Percentiles rank a stretch among this genome's conserved stretches.
Evolutionary conservation across 2,797 vertebrate species (phyloP).

Genomic region (Kryptolebias ocellatus): DNA sequence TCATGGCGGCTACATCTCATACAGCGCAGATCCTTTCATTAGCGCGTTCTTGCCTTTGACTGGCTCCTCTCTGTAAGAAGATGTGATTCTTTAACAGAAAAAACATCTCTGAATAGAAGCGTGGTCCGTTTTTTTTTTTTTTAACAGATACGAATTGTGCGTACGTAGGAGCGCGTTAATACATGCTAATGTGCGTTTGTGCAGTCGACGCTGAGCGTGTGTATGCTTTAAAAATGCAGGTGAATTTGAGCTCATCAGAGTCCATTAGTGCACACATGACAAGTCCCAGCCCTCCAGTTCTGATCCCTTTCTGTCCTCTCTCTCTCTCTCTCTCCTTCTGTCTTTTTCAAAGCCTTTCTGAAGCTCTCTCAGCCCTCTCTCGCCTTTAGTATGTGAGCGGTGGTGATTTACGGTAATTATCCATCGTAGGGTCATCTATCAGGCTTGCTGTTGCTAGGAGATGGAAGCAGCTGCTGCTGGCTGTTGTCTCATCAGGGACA

Average conservation of each 20-base stretch:
- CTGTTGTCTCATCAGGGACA: constrained; percentile 89
- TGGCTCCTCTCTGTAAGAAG: constrained; percentile 53
- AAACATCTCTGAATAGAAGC: constrained; percentile 59
- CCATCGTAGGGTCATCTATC: constrained; percentile 98
- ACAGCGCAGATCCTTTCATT: constrained; percentile 6
- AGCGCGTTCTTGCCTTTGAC: constrained; percentile 58
- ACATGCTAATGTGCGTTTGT: constrained; percentile 3
- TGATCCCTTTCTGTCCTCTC: constrained; percentile 65
- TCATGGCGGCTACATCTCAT: too few species aligned
- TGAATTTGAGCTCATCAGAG: constrained; percentile 85
- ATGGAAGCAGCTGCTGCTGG: constrained; percentile 97
- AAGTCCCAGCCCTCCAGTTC: constrained; percentile 82
- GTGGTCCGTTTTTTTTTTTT: constrained; percentile 37
- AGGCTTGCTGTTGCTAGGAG: constrained; percentile 96
- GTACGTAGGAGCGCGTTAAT: neutral
- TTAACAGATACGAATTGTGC: neutral
- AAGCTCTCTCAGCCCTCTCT: constrained; percentile 60
- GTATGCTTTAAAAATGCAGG: constrained; percentile 72
- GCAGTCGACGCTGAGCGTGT: constrained; percentile 8
- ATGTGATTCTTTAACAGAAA: constrained; percentile 68
- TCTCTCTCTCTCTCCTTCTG: constrained; percentile 55
- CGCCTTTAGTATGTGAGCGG: constrained; percentile 87
- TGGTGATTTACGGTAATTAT: constrained; percentile 99
- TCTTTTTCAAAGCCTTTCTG: constrained; percentile 41
- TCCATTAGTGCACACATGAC: constrained; percentile 87